Conservation (phyloP, 1,140 invertebrate species). For the Lepidurus packardi region DNA sequence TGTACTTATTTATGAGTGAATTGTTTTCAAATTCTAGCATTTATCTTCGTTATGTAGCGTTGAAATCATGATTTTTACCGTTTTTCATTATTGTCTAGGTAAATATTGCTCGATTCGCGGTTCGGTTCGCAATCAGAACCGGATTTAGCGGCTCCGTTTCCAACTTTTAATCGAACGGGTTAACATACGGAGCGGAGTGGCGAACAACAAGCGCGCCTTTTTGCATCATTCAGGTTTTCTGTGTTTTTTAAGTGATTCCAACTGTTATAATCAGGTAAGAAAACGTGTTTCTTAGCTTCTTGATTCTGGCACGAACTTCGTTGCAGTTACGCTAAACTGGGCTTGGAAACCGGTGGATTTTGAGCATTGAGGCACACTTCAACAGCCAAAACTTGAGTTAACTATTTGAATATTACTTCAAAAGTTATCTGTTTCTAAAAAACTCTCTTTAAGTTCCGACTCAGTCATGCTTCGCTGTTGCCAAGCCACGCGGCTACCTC, state of each 20-base stretch:
- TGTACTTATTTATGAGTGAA: no score
- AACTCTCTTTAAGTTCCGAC: not conserved
- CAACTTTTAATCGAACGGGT: not conserved
- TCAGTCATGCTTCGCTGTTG: not conserved
- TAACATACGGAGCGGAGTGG: not conserved
- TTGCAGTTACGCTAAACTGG: no score
- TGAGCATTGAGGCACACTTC: no score
- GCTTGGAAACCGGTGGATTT: no score
- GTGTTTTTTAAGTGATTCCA: no score
- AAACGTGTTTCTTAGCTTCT: no score
- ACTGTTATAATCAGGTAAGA: no score
- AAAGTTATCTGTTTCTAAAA: not conserved
- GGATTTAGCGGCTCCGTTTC: not conserved
- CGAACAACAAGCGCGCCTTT: not conserved
- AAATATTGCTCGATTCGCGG: not conserved
- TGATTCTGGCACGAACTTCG: no score
- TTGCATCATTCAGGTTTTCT: not conserved
- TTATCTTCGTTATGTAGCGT: no score
- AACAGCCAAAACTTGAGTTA: not conserved
- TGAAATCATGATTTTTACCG: not conserved
- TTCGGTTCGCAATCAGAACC: not conserved
- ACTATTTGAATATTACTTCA: not conserved
- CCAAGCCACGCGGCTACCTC: not conserved
- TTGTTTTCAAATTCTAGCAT: no score
- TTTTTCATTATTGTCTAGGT: not conserved